Evolutionary conservation across 2,113 vertebrate species (phyloP), one percentile per base, ranked within the genome.

Genomic region (Cercopithecus mona): DNA sequence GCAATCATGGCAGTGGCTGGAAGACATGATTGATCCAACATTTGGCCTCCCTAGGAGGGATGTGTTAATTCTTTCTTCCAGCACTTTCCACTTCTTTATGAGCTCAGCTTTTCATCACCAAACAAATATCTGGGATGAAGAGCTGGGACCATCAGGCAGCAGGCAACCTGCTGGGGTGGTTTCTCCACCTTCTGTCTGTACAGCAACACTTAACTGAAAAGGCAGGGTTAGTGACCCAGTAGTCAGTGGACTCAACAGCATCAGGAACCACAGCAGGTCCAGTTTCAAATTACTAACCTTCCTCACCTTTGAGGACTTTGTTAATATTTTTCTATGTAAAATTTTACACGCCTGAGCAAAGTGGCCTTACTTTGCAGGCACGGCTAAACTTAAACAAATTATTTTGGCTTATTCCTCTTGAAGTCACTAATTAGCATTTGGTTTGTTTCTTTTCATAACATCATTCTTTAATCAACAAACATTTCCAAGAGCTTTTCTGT

Each of bases 21-120:
- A 70, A 93, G 90, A 80, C 17, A 6, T 20, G 75, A 92, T 10
- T 72, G 93, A 94, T 84, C 75, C 64, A 55, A 86, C 66, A 70
- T 81, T 82, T 96, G 94, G 88, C 66, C 91, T 96, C 81, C 59
- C 82, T n/a, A 10, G 45, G 35, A 97, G 66, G 64, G 38, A 78
- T 38, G 48, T 59, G 81, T 78, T 94, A 20, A 35, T 78, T 57
- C 85, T 88, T 84, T 85, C 57, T 78, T 88, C 72, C 66, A 82
- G 88, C 30, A 20, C 38, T 78, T 55, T 90, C 66, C 32, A 88
- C 25, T 57, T 95, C 83, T 87, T 87, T 66, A 27, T 48, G 66
- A 82, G 68, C 78, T 94, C 40, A 79, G 85, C 91, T 88, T 95
- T 94, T 89, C 91, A 89, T 72, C 73, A 70, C 20, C 17, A 59